Conservation (phyloP, 2,888 invertebrate species). For the Lycocerus yunnanus region DNA sequence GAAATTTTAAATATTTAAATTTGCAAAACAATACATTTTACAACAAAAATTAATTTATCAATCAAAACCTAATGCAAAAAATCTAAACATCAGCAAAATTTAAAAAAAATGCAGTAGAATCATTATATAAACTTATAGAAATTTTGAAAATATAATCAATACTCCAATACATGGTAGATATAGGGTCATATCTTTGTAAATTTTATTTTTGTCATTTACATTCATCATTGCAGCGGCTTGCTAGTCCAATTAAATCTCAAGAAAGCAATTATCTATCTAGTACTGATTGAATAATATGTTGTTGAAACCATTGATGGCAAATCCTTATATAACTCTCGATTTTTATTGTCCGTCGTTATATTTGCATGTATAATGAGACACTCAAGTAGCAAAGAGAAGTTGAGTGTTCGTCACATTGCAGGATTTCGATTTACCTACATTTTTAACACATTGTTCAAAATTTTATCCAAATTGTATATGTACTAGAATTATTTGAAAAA, state of each 20-base stretch:
- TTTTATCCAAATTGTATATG: background rate
- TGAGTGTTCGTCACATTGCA: constrained; percentile 40
- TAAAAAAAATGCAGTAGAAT: no score
- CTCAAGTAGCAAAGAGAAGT: constrained; percentile 39
- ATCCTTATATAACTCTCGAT: constrained; percentile 38
- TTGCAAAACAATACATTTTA: no score
- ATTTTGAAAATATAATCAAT: no score
- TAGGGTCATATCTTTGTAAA: no score
- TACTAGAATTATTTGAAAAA: background rate
- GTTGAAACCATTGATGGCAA: constrained; percentile 23
- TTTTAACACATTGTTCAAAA: background rate
- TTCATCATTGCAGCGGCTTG: no score
- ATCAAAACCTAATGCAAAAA: no score
- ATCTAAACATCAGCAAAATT: no score
- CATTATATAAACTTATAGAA: no score
- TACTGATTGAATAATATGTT: constrained; percentile 6
- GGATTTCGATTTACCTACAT: constrained; percentile 23
- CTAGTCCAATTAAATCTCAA: background rate
- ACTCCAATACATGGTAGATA: no score
- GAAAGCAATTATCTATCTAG: background rate
- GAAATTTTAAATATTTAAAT: no score
- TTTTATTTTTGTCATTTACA: no score
- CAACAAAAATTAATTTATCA: no score
- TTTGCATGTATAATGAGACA: constrained; percentile 42
- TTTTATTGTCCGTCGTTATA: constrained; percentile 39